phyloP scores from a whole-genome alignment of 2,113 vertebrate species.

The Hippopotamus amphibius region DNA sequence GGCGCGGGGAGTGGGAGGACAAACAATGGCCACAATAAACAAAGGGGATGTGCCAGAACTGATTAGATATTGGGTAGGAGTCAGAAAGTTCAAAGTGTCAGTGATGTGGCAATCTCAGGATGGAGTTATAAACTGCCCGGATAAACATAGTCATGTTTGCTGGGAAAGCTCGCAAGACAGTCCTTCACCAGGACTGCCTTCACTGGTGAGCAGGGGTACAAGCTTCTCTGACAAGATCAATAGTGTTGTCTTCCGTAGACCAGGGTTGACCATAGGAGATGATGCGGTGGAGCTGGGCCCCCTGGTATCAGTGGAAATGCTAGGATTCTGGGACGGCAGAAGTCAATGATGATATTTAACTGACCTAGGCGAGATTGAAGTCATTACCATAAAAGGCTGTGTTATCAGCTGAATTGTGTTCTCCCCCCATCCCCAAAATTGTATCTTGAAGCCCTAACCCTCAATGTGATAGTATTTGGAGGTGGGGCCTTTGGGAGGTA shows the following conservation, averaged over 20 bases:
- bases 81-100: not conserved
- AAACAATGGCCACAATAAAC: not conserved
- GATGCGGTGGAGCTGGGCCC: not conserved
- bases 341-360: not conserved
- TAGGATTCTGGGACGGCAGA: not conserved
- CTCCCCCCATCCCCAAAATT: not conserved
- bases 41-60: not conserved
- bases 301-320: not conserved
- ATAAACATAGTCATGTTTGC: not conserved
- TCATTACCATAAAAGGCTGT: not conserved
- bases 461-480: not conserved
- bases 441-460: not conserved
- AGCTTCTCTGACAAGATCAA: not conserved
- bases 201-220: not conserved
- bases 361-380: not conserved
- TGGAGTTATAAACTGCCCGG: not conserved
- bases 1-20: not conserved
- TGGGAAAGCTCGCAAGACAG: not conserved
- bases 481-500: not conserved
- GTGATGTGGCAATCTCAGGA: conserved; percentile 26
- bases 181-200: not conserved
- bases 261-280: not conserved
- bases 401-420: not conserved
- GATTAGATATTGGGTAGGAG: not conserved
- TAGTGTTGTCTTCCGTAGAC: not conserved